Evolutionary conservation across 2,797 vertebrate genomes (phyloP), one percentile per base, ranked within the genome.

Genomic region (Chelon auratus): DNA sequence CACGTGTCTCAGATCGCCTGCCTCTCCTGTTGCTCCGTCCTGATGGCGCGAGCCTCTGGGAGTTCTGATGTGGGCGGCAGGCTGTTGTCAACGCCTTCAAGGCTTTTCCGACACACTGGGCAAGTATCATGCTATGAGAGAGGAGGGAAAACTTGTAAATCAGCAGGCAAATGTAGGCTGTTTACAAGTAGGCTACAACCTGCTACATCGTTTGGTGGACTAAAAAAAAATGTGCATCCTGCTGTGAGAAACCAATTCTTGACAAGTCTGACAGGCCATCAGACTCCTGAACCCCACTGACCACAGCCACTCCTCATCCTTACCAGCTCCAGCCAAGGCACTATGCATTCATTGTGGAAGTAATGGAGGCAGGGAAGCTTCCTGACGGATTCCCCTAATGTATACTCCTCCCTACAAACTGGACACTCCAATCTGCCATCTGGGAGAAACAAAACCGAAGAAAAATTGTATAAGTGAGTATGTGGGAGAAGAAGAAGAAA

Each of bases 311-410:
- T 59, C 55, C 55, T 56, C 3, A 0, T 77, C 58, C 95, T 96
- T 85, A 98, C 97, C 96, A 97, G 91, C 81, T 99, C 96, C 68
- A 98, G 87, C 97, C 97, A 98, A 0, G 96, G 97, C 77, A 98
- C 96, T 68, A 98, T 97, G 84, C 96, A 97, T 84, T 93, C 94
- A 93, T 95, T 94, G 87, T 99, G 97, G 88, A 97, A 99, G 91
- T 95, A 91, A 86, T 98, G 97, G 57, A 96, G 96, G 86, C 96
- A 97, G 18, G 97, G 96, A 10, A 98, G 91, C 90, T 98, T 96
- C 84, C 94, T 94, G 51, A 96, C 97, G 56, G 92, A 92, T 77
- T 99, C 96, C 0, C 93, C 94, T 14, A 94, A 84, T 0, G 90
- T 52, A 77, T 95, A 98, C 81, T 97, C 96, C 75, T 98, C 96